phyloP scores from a whole-genome alignment of 2,113 vertebrate species.

The Aramus guarauna region DNA sequence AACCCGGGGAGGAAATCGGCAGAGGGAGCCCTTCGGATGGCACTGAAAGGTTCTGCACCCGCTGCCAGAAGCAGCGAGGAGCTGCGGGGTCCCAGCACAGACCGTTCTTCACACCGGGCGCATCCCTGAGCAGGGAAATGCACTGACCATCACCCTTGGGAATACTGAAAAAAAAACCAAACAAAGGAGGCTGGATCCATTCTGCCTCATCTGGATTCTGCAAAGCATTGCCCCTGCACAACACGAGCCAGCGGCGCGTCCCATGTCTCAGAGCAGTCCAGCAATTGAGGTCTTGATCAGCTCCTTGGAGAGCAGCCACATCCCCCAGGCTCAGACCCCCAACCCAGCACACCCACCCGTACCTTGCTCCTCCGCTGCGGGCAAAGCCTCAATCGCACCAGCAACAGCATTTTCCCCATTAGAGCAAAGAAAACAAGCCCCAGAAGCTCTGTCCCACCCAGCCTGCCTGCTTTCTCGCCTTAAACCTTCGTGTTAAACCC shows the following conservation, averaged over 20 bases:
- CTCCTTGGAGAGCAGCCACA: not conserved
- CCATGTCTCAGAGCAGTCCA: accelerated
- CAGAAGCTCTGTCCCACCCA: not conserved
- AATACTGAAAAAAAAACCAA: not conserved
- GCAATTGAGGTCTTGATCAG: not conserved
- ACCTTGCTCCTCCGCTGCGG: not conserved
- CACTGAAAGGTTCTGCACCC: not conserved
- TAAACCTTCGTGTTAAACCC: not conserved
- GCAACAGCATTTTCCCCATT: not conserved
- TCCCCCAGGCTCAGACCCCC: not conserved
- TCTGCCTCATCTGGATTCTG: not conserved
- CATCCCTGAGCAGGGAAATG: not conserved
- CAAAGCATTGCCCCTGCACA: not conserved
- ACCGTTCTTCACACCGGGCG: accelerated
- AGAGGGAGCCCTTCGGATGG: not conserved
- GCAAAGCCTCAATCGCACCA: not conserved
- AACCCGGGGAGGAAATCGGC: not conserved
- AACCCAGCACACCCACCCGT: not conserved
- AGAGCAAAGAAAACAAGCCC: not conserved
- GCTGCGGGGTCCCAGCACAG: not conserved
- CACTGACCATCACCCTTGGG: not conserved
- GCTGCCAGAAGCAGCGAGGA: not conserved
- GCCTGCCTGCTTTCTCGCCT: not conserved
- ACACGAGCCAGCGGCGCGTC: accelerated
- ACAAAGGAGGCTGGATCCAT: accelerated